These are phyloP conservation scores for Heliconius himera DNA, from an alignment of 1,140 invertebrate species.

Conservation along the genomic window DNA sequence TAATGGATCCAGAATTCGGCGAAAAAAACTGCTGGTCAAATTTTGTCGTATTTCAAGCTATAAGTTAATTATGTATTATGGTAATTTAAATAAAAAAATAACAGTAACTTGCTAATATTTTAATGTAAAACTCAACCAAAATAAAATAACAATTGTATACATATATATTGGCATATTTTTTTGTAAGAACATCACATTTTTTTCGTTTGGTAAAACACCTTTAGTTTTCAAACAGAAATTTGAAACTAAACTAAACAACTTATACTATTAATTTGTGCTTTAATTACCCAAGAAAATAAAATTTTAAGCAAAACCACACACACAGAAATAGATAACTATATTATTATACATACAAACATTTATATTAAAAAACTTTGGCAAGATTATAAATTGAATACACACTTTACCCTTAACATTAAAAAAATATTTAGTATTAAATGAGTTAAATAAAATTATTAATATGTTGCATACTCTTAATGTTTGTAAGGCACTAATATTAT, in stretches of 20 bases:
- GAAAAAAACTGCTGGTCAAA: too few relatives aligned
- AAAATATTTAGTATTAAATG: background rate
- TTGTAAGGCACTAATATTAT: constrained; percentile 9
- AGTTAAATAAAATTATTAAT: background rate
- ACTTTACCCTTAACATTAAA: background rate
- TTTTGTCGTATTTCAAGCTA: too few relatives aligned
- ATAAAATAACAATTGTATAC: constrained; percentile 15
- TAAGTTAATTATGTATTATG: too few relatives aligned
- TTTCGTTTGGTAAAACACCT: background rate
- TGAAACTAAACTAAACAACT: background rate
- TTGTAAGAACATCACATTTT: background rate
- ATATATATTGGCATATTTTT: background rate
- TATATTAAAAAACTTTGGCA: background rate
- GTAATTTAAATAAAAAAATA: background rate
- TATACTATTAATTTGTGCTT: background rate
- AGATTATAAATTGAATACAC: background rate
- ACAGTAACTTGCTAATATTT: background rate
- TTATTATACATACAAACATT: background rate
- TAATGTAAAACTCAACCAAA: constrained; percentile 4
- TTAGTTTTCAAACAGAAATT: background rate
- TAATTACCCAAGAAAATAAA: background rate
- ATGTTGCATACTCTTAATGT: background rate
- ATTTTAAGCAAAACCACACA: background rate
- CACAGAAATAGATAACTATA: background rate
- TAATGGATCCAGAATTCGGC: too few relatives aligned